A percentile compares a stretch with the other conserved stretches of the same genome.
phyloP scores from a whole-genome alignment of 2,113 vertebrate species.

The Gymnogyps californianus region DNA sequence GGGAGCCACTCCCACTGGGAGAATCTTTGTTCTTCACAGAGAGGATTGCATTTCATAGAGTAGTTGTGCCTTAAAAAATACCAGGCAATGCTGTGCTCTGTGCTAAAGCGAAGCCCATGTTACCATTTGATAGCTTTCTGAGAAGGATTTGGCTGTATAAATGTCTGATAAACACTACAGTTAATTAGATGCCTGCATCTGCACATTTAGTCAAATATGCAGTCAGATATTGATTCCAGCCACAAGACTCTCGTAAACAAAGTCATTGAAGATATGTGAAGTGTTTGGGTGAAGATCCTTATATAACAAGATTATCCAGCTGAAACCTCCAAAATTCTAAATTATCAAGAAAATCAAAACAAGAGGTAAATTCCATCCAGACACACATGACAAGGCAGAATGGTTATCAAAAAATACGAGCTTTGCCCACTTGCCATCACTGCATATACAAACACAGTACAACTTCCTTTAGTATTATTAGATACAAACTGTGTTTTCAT shows the following conservation, averaged over 20 bases:
- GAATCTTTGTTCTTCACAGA: not conserved
- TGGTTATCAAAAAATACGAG: not conserved
- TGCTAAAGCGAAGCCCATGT: not conserved
- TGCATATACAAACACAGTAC: not conserved
- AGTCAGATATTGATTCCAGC: conserved; percentile 38
- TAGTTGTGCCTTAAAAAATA: not conserved
- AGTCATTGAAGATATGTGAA: conserved; percentile 34
- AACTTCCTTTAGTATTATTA: not conserved
- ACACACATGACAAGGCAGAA: not conserved
- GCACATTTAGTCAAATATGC: conserved; percentile 15
- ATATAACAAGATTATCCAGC: not conserved
- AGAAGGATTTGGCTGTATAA: conserved; percentile 3
- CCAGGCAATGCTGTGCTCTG: not conserved
- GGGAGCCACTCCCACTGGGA: not conserved
- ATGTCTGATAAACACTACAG: conserved; percentile 37
- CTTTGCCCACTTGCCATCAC: not conserved
- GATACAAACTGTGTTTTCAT: not conserved
- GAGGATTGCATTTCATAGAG: not conserved
- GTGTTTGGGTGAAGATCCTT: conserved; percentile 21
- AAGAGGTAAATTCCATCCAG: not conserved
- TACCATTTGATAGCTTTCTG: not conserved
- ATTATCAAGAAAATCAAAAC: not conserved
- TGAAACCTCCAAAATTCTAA: conserved; percentile 9
- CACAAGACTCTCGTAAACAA: conserved; percentile 14
- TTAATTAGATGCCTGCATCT: conserved; percentile 44